A percentile compares a stretch with the other conserved stretches of the same genome.
phyloP scores from a whole-genome alignment of 2,888 invertebrate genomes.

The Schrankia costaestrigalis region DNA sequence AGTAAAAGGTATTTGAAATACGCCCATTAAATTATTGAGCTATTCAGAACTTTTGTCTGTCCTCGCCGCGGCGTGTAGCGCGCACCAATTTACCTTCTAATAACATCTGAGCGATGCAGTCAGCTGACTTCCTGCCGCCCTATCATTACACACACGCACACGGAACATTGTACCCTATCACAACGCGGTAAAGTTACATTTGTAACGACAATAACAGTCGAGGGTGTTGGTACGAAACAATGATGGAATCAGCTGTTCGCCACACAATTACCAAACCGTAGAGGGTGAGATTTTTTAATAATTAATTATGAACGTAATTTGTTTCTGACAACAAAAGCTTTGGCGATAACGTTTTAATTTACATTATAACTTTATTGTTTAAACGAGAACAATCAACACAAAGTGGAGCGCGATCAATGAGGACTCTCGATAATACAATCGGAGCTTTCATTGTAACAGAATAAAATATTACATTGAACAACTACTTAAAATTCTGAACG shows the following conservation, averaged over 20 bases:
- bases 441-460: too few relatives aligned
- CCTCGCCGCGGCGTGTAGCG: too few relatives aligned
- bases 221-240: constrained; percentile 27
- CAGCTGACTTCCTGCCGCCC: constrained; percentile 40
- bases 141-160: constrained; percentile 10
- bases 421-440: too few relatives aligned
- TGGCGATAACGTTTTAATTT: constrained; percentile 18
- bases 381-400: too few relatives aligned
- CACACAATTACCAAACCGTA: constrained; percentile 21
- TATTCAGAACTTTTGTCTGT: constrained; percentile 29
- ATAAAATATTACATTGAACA: too few relatives aligned
- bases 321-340: constrained; percentile 17
- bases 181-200: neutral
- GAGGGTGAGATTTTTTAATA: constrained; percentile 32
- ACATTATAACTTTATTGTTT: constrained; percentile 15
- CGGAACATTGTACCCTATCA: constrained; percentile 4
- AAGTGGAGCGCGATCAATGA: too few relatives aligned
- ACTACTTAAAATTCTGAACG: constrained; percentile 19
- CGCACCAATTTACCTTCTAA: constrained; percentile 27
- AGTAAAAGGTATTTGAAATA: constrained; percentile 25
- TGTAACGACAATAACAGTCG: neutral
- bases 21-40: constrained; percentile 29
- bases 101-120: constrained; percentile 35
- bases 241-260: constrained; percentile 37
- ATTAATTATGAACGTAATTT: constrained; percentile 26